phyloP scores from a whole-genome alignment of 2,888 invertebrate species.

The Lycaena phlaeas region DNA sequence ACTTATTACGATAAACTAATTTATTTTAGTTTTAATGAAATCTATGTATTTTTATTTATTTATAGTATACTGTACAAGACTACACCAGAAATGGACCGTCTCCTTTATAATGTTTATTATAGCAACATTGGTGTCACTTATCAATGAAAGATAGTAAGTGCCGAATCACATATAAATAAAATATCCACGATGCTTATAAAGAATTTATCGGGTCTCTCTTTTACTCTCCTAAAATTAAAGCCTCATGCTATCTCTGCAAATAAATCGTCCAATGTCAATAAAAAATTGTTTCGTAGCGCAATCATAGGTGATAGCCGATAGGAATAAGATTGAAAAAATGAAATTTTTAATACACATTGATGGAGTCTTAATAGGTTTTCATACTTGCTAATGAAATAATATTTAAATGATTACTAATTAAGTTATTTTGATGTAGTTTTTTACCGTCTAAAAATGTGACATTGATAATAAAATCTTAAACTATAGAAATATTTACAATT shows the following conservation, averaged over 20 bases:
- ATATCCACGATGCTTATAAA: conserved; percentile 10
- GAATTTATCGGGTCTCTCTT: conserved; percentile 16
- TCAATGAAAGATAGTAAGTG: conserved; percentile 14
- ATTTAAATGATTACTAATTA: too few relatives aligned
- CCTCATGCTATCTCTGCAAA: conserved; percentile 13
- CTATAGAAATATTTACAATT: not conserved
- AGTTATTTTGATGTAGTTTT: not conserved
- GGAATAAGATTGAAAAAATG: not conserved
- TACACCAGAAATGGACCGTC: too few relatives aligned
- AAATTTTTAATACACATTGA: not conserved
- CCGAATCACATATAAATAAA: conserved; percentile 9
- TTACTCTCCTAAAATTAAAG: conserved; percentile 9
- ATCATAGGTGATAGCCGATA: too few relatives aligned
- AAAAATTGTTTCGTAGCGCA: not conserved
- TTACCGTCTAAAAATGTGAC: not conserved
- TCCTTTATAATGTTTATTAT: too few relatives aligned
- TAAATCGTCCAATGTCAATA: conserved; percentile 17
- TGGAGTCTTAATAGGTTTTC: not conserved
- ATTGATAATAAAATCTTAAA: not conserved
- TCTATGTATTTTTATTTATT: too few relatives aligned
- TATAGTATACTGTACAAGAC: too few relatives aligned
- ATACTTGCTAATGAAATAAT: not conserved
- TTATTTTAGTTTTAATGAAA: too few relatives aligned
- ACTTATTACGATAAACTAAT: too few relatives aligned
- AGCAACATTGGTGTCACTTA: conserved; percentile 6